phyloP scores from a whole-genome alignment of 2,797 vertebrate species.

The Syngnathus acus region DNA sequence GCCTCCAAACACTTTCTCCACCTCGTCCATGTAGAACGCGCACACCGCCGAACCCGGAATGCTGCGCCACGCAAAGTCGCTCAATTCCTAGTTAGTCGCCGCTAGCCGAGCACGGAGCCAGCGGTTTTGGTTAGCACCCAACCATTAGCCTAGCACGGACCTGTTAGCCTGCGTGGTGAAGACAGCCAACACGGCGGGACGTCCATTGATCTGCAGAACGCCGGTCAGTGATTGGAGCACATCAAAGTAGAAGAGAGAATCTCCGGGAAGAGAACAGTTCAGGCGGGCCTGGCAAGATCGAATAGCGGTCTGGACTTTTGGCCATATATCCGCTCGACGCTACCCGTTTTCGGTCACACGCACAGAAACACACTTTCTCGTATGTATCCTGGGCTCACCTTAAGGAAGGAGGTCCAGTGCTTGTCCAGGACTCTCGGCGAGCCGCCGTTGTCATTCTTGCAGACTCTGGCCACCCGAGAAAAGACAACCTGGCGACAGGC shows the following conservation, averaged over 20 bases:
- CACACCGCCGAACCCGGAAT: conserved; percentile 93
- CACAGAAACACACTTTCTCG: background rate
- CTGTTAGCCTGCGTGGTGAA: conserved; percentile 97
- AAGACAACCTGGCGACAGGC: conserved; percentile 47
- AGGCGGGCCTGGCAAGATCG: conserved; percentile 78
- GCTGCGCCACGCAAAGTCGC: conserved; percentile 46
- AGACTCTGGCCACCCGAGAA: conserved; percentile 77
- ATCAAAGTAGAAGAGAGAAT: conserved; percentile 95
- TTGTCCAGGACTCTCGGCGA: conserved; percentile 89
- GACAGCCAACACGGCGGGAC: conserved; percentile 83
- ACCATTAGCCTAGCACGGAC: conserved; percentile 47
- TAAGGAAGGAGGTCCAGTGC: conserved; percentile 88
- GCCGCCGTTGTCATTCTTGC: conserved; percentile 89
- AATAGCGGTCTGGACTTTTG: background rate
- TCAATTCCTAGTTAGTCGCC: background rate
- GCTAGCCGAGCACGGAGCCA: no score
- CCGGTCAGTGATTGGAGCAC: conserved; percentile 90
- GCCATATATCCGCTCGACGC: no score
- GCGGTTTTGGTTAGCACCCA: no score
- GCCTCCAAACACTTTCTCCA: conserved; percentile 86
- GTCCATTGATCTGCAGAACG: conserved; percentile 84
- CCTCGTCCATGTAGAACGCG: conserved; percentile 92
- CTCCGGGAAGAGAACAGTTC: conserved; percentile 90
- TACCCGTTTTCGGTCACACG: background rate
- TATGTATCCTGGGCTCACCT: conserved; percentile 56